A percentile compares a stretch with the other conserved stretches of the same genome.
Conservation (phyloP, 1,140 invertebrate genomes). For the Charaxes varanes region DNA sequence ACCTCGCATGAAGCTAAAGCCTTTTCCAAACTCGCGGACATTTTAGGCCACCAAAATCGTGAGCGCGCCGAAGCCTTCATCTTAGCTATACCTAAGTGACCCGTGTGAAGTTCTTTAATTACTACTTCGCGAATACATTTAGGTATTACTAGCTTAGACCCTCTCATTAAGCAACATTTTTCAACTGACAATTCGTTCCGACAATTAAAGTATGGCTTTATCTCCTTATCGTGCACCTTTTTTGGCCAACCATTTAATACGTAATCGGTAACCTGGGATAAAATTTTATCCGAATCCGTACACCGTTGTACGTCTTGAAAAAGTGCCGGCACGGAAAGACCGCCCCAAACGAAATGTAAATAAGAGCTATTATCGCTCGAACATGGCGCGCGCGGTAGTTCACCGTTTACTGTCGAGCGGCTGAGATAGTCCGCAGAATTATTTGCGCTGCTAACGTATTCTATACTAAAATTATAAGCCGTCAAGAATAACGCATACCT, state of each 20-base stretch:
- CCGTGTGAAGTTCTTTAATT: constrained; percentile 15
- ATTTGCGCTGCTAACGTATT: constrained; percentile 22
- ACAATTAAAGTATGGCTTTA: constrained; percentile 18
- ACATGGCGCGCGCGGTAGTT: background rate
- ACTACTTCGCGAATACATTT: constrained; percentile 5
- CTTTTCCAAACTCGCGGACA: background rate
- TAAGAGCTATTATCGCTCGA: constrained; percentile 17
- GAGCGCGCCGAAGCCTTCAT: constrained; percentile 10
- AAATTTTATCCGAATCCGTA: constrained; percentile 2
- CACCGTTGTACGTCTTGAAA: constrained; percentile 4
- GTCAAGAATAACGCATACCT: constrained; percentile 22
- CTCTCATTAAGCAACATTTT: constrained; percentile 22
- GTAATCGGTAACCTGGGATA: constrained; percentile 4
- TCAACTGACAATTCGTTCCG: constrained; percentile 13
- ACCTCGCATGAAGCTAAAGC: background rate
- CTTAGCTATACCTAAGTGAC: constrained; percentile 24
- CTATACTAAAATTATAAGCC: constrained; percentile 24
- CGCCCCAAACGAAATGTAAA: constrained; percentile 10
- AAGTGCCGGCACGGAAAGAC: constrained; percentile 7
- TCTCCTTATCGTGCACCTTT: constrained; percentile 7
- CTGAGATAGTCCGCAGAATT: constrained; percentile 21
- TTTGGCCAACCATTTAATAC: constrained; percentile 17
- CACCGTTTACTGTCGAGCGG: background rate
- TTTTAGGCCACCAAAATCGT: background rate
- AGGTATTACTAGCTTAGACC: constrained; percentile 20